Evolutionary conservation across 1,140 invertebrate species (phyloP), one percentile per base, ranked within the genome.

Genomic region (Apolygus lucorum): DNA sequence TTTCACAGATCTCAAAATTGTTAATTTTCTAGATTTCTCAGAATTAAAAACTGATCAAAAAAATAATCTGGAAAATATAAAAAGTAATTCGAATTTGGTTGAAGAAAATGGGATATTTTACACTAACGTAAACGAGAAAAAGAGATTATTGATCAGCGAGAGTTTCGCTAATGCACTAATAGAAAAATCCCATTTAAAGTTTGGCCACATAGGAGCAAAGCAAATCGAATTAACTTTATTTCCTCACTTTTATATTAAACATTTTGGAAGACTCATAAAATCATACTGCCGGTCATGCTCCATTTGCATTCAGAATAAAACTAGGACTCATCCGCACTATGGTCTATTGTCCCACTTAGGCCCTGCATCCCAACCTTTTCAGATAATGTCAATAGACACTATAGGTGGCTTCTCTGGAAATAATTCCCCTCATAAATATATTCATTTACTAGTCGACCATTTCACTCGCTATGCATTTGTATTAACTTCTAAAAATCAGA

Each of bases 271-370:
- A 42, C 4, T 8, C 26, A 73, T 75, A 59, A 72, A 68, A 74
- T 68, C 64, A 59, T 42, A 74, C 26, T 78, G 77, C 74, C 71
- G 71, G 70, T 69, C 26, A 13, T 78, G 74, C 76, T 75, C 70
- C 75, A 79, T 67, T 1, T 72, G 62, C 76, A 78, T 71, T 62
- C 68, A 68, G 63, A 69, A 52, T 21, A 69, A 63, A 71, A n/a
- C 28, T 13, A 67, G 66, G 54, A 68, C 67, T 71, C 27, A 25
- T 27, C 21, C 21, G 1, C 2, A 1, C 28, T 65, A 27, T 22
- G 17, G 24, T 8, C 21, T 29, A 34, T 67, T 24, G 29, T 68
- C 59, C 49, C 67, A 25, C 52, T 29, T 69, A 63, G 68, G 26
- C 34, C 28, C 42, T 28, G 70, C 24, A 28, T 63, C 8, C 59